Base-by-base conservation (phyloP, 1,140 invertebrate genomes). In the Hyles euphorbiae region DNA sequence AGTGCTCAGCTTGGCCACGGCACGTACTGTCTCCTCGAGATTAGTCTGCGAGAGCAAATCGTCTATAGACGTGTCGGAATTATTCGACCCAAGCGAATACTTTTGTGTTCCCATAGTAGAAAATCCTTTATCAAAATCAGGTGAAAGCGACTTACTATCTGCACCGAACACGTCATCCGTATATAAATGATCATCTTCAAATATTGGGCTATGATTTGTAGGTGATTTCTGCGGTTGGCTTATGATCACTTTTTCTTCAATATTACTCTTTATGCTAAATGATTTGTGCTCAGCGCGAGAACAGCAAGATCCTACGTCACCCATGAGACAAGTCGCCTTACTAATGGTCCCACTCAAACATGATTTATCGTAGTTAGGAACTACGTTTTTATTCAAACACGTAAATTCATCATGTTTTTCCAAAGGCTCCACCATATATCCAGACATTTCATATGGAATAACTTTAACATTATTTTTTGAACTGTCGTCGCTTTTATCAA, bases 91-190 rank as follows among this genome's bases (percentile, higher is more conserved):
- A 22, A 90, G 90, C 0, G 92, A 93, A 57, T 91, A 88, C 66
- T 92, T 92, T 5, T 90, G 87, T 6, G 89, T 71, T 52, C 82
- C 75, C 7, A 84, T 65, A 55, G 85, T 83, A 12, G 87, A 84
- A 60, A 88, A 82, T 4, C 81, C 82, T 78, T 82, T 89, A 60
- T 89, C 88, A 64, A 89, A 89, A 74, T 92, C 91, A 8, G 91
- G 91, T 0, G 91, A 92, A 2, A 91, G 62, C 45, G 91, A 90
- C 65, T 91, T 91, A 34, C 89, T 91, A 33, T 90, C 91, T 4
- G 81, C 87, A 67, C 91, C 91, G 64, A 93, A 93, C 3, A 93
- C 92, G 69, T 93, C 93, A 72, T 93, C 93, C 46, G 89, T 87
- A 61, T 91, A 90, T 46, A 91, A 91, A 36, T 91, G 82, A 67